Percentiles rank a stretch among this genome's conserved stretches.
phyloP scores from a whole-genome alignment of 2,888 invertebrate species.

The Tenthredo amoena region DNA sequence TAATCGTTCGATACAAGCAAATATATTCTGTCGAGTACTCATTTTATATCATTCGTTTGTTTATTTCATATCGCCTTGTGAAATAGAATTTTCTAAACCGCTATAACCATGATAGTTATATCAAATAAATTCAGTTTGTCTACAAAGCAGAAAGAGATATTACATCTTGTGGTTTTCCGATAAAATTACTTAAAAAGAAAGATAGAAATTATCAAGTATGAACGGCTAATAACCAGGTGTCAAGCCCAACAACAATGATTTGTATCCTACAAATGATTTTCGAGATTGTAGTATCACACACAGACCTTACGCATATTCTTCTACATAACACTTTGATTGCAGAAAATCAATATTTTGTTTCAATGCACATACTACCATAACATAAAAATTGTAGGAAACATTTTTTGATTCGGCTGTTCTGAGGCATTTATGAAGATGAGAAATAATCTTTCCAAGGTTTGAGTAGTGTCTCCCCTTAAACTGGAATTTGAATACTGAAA shows the following conservation, averaged over 20 bases:
- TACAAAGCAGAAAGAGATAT: neutral
- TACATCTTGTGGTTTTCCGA: neutral
- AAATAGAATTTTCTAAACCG: neutral
- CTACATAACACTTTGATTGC: no score
- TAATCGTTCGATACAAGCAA: neutral
- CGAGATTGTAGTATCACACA: neutral
- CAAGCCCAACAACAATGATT: neutral
- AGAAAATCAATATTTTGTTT: no score
- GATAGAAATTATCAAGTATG: neutral
- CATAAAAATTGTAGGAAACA: neutral
- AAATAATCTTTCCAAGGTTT: no score
- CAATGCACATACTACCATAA: no score
- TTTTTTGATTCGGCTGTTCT: neutral
- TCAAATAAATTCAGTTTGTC: neutral
- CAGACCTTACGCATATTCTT: neutral
- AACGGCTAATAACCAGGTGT: neutral
- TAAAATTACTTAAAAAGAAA: neutral
- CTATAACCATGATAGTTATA: neutral
- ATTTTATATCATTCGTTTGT: neutral
- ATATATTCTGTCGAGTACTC: neutral
- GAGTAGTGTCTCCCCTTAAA: no score
- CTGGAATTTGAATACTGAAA: no score
- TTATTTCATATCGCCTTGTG: neutral
- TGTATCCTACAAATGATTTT: neutral
- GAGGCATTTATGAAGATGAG: no score